Base-by-base conservation (phyloP, 2,888 invertebrate species). In the Lasioglossum oenotherae region DNA sequence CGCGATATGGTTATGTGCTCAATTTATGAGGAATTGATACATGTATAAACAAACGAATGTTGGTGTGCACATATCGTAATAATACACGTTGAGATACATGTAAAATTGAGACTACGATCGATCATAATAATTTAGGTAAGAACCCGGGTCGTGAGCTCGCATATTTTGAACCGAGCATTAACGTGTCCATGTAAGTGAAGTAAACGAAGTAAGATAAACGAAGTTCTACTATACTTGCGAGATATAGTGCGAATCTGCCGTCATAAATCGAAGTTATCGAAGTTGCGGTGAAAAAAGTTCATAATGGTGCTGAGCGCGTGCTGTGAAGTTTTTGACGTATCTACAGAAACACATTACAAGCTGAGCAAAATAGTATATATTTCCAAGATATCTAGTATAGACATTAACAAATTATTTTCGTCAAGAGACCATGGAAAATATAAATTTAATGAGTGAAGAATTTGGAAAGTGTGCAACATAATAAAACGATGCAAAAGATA, bases 231-330 rank as follows among this genome's bases (percentile, higher is more conserved):
- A 16, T 31, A 64, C 64, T 64, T 64, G 64, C 31, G 6, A 31
- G 64, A 31, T 64, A 64, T 64, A 64, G 64, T 16, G 31, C 16
- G 64, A 64, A 64, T 64, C 64, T 64, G 2, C 64, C 64, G 31
- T 16, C 64, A 16, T 64, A 64, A 64, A 64, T 64, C 16, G 64
- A 64, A 31, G 64, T 64, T 64, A 64, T 16, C 64, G 64, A 64
- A 31, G 64, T 64, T 31, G 16, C 16, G 64, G 27, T 31, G 6
- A 31, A 64, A 64, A 64, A 64, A 64, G 16, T 64, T 64, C 64
- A 64, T 31, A 31, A 16, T 31, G 64, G 6, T 64, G 31, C 31
- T 31, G 16, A 31, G 31, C 31, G 6, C 64, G 31, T 27, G 64
- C 31, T 64, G 14, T 31, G 64, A 16, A 64, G 31, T 64, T 64